Evolutionary conservation across 2,113 vertebrate species (phyloP), one percentile per base, ranked within the genome.

Genomic region (Cephalophus harveyi): DNA sequence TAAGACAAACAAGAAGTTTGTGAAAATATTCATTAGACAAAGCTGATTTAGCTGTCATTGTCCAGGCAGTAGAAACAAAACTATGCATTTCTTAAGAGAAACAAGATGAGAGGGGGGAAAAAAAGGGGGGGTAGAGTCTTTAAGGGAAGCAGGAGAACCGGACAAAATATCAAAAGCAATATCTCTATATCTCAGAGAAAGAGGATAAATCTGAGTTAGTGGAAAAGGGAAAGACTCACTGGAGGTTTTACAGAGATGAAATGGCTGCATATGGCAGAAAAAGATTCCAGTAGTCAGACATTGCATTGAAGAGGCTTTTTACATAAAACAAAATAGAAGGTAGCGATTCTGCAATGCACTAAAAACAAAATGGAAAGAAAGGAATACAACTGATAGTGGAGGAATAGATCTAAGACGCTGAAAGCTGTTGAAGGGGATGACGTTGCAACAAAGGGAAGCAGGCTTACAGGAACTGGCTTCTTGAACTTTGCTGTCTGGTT

Each of bases 401-500:
- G 30, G 67, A n/a, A 54, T 10, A 76, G 52, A 28, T 5, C 16
- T 10, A 17, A 12, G 43, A 50, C 25, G 2, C 9, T 30, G 67
- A 79, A 52, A 21, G 12, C 2, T 14, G 30, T 78, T 23, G 5
- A 89, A 76, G 10, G 4, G n/a, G 25, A 64, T 64, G 74, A n/a
- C 59, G 30, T 28, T 23, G n/a, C 21, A 11, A 23, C 11, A 25
- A 55, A 46, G 7, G 9, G n/a, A n/a, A 21, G 3, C 19, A 30
- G n/a, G 8, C 14, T 57, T 60, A 36, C 0, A 12, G 25, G 62
- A 36, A 50, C 40, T 60, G 57, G 79, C 71, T 79, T 87, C 64
- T 17, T 84, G 71, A 96, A 91, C 94, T 81, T 57, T 3, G 10
- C 67, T 52, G 57, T 83, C 86, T 86, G 82, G 78, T 50, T 93